Base-by-base conservation (phyloP, 2,888 invertebrate genomes). In the Drosophila neoperkinsi region DNA sequence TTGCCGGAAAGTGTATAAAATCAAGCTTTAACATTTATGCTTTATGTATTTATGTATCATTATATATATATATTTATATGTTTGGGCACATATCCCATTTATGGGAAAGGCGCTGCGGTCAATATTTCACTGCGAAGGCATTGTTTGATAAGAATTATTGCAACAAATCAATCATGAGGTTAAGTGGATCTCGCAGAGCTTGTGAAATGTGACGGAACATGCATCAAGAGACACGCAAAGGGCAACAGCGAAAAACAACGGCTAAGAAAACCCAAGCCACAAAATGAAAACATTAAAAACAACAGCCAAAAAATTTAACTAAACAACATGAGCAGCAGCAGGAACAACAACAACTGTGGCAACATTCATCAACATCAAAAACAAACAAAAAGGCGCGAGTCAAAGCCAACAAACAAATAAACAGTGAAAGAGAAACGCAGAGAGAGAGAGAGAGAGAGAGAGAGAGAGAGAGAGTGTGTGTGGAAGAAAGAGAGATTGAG, bases 91-190 rank as follows among this genome's bases (percentile, higher is more conserved):
- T 53, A 55, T 58, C 18, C 43, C 72, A 67, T 65, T 71, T 82
- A 62, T 82, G 70, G 59, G 71, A 74, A 77, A 69, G 74, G 66
- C 68, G 55, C 69, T 81, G 63, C 61, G 82, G 79, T 79, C 76
- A 66, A 79, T 84, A 78, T 76, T 75, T 89, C 88, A 81, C 72
- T 31, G 73, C 38, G 52, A 58, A 59, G 38, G 66, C 88, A 85
- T 85, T 85, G 88, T 90, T 82, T 87, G 82, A 87, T 89, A 88
- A 88, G 88, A 88, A 88, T 89, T 87, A 88, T 88, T 88, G 88
- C 88, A 87, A 90, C 79, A 79, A 77, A 88, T 88, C 88, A 90
- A 88, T 88, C 88, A 90, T 72, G 69, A 75, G 77, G 88, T 82
- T 88, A 88, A 88, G 88, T 88, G 87, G 87, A 87, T 81, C 78